These are phyloP conservation scores for Drosophila formosana DNA, from an alignment of 2,888 invertebrate species.

Conservation along the genomic window DNA sequence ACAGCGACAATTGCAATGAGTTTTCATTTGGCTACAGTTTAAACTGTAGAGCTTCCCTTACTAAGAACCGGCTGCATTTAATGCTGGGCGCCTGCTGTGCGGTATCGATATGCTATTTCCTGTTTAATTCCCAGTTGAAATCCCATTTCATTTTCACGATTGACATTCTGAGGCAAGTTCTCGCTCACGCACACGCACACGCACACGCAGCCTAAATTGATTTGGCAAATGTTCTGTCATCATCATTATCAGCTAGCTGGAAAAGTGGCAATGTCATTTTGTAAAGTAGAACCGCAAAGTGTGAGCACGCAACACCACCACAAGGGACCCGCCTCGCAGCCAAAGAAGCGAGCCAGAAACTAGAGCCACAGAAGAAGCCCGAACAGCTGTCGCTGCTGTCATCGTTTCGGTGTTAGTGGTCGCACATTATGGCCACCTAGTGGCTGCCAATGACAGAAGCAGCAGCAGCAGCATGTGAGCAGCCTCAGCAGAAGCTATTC, in stretches of 20 bases:
- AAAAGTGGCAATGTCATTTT: slow-evolving; percentile 59
- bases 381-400: slow-evolving; percentile 24
- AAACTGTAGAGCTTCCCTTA: neutral
- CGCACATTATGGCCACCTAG: slow-evolving; percentile 61
- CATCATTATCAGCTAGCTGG: slow-evolving; percentile 67
- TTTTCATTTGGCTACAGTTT: neutral
- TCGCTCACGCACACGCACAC: slow-evolving; percentile 10
- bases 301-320: slow-evolving; percentile 44
- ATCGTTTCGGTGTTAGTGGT: slow-evolving; percentile 48
- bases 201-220: slow-evolving; percentile 61
- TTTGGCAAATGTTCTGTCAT: slow-evolving; percentile 72
- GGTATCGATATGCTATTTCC: slow-evolving; percentile 16
- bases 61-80: slow-evolving; percentile 11
- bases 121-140: slow-evolving; percentile 9
- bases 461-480: slow-evolving; percentile 7
- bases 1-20: neutral
- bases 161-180: slow-evolving; percentile 16
- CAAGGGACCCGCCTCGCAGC: slow-evolving; percentile 9
- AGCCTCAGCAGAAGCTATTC: slow-evolving; percentile 6
- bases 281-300: slow-evolving; percentile 32
- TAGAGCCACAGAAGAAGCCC: slow-evolving; percentile 11
- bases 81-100: slow-evolving; percentile 13
- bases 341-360: slow-evolving; percentile 6
- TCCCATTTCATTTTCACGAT: slow-evolving; percentile 15
- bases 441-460: slow-evolving; percentile 45